Evolutionary conservation across 2,113 vertebrate genomes (phyloP), one percentile per base, ranked within the genome.

Genomic region (Platichthys flesus): DNA sequence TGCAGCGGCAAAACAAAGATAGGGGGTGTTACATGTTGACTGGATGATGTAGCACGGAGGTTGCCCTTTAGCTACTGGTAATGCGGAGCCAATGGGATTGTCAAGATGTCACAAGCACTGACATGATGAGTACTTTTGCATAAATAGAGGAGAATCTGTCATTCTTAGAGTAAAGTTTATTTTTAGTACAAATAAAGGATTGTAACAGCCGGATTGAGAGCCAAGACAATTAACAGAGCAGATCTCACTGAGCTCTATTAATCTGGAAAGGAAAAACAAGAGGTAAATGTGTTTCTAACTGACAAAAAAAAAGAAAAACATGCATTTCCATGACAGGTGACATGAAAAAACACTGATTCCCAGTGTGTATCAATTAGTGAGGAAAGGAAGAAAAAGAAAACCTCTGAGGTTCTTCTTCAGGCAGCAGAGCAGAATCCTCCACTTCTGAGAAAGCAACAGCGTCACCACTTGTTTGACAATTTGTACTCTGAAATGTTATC

Each of bases 1-100:
- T 14, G 23, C 20, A 3, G 73, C 35, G 71, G 52, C 23, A 72
- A 70, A 84, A 81, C 59, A 64, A 67, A 74, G 45, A 45, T 20
- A 66, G 47, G 3, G 68, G 47, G 28, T 58, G 45, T 49, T 67
- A 58, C 51, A 62, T 51, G 24, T 14, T 74, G 60, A 59, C 9
- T 79, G 49, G 64, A 71, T 73, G 26, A 74, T 45, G 37, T 28
- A 54, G 42, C 47, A 26, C 37, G 37, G 10, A 78, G 35, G 31
- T 47, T 65, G 68, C 45, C 63, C 61, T 68, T 57, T 60, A 21
- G 72, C 56, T 58, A 20, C 26, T 1, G 9, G 47, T 70, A 51
- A 49, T 21, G 16, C 23, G 18, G 40, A 65, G 23, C 4, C 62
- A 60, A n/a, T 9, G 51, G 37, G 4, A 65, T 65, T 56, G 21